Conservation (phyloP, 2,888 invertebrate genomes). For the Papilio elwesi region DNA sequence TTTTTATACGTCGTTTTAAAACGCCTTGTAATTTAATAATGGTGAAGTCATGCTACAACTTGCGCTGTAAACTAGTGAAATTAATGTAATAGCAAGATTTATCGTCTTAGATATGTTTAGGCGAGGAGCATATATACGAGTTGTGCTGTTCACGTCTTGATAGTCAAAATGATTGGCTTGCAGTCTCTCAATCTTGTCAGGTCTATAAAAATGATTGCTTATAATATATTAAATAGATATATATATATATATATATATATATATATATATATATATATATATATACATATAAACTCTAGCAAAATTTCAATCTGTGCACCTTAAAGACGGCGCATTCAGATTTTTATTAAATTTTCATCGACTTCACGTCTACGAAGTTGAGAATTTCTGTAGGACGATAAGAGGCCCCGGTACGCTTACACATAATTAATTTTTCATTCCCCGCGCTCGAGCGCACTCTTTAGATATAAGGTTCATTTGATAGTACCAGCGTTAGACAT, state of each 20-base stretch:
- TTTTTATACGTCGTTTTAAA: background rate
- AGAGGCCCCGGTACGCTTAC: constrained; percentile 1
- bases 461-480: constrained; percentile 11
- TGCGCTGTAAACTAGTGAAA: too few species aligned
- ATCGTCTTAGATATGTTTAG: too few species aligned
- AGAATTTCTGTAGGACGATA: constrained; percentile 9
- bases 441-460: background rate
- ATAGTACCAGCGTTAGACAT: background rate
- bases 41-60: too few species aligned
- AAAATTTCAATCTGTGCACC: background rate
- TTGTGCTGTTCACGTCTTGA: too few species aligned
- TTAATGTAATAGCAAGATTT: too few species aligned
- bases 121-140: too few species aligned
- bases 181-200: too few species aligned
- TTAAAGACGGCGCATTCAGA: background rate
- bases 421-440: constrained; percentile 29
- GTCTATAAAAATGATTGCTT: too few species aligned
- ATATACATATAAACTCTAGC: background rate
- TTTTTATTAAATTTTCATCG: constrained; percentile 14
- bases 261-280: background rate
- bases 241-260: background rate
- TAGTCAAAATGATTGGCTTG: too few species aligned
- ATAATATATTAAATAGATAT: too few species aligned
- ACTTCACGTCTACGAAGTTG: background rate
- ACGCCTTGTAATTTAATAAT: too few species aligned